Percentiles rank a stretch among this genome's conserved stretches.
These are phyloP conservation scores for Silurus glanis DNA, from an alignment of 2,113 vertebrate species.

Conservation along the genomic window DNA sequence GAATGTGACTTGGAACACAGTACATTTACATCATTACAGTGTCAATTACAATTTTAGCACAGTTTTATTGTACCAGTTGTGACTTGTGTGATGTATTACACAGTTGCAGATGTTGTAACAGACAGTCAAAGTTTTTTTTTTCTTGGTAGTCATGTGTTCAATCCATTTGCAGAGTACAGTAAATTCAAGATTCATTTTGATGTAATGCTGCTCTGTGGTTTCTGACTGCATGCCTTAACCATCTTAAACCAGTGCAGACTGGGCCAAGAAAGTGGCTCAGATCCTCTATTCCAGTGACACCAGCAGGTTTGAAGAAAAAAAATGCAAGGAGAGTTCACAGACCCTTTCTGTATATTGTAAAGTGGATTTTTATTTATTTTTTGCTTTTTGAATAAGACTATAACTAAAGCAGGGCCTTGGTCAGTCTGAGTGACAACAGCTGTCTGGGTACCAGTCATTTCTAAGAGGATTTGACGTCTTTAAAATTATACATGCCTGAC, in stretches of 20 bases:
- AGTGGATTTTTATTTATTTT: background rate
- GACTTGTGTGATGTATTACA: background rate
- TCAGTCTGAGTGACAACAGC: background rate
- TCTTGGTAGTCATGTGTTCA: constrained; percentile 23
- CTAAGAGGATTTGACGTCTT: background rate
- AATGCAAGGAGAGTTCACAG: background rate
- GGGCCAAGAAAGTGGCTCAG: background rate
- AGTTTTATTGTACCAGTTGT: constrained; percentile 18
- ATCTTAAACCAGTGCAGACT: constrained; percentile 3
- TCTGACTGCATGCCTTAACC: background rate
- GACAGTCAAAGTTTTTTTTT: background rate
- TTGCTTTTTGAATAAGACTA: background rate
- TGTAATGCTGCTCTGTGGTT: constrained; percentile 32
- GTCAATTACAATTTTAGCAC: background rate
- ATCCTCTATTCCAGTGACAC: background rate
- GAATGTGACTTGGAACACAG: constrained; percentile 10
- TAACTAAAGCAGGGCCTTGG: background rate
- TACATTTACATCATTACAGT: constrained; percentile 8
- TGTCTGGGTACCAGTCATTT: background rate
- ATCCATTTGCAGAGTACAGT: constrained; percentile 12
- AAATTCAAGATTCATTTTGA: constrained; percentile 30
- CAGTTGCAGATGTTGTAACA: background rate
- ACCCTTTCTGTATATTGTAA: background rate
- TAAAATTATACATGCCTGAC: background rate
- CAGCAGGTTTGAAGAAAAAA: background rate